Evolutionary conservation across 2,888 invertebrate species (phyloP).

Genomic region (Leptodirus hochenwartii): DNA sequence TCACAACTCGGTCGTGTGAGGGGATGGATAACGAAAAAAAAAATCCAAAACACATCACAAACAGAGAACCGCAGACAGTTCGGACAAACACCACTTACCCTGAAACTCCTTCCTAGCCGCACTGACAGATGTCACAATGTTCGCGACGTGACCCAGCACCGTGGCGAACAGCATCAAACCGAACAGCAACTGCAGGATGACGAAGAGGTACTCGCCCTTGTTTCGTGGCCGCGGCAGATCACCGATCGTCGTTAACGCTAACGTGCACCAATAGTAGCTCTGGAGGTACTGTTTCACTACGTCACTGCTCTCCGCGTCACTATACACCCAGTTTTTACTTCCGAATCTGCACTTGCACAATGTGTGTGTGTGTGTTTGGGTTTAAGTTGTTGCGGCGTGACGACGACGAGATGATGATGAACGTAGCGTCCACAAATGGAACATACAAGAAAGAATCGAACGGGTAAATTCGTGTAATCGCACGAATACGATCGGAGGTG

Average conservation of each 20-base stretch:
- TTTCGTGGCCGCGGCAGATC: slow-evolving; percentile 80
- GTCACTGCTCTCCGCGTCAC: slow-evolving; percentile 69
- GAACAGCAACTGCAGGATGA: slow-evolving; percentile 85
- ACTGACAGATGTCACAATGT: slow-evolving; percentile 95
- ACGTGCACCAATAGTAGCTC: slow-evolving; percentile 96
- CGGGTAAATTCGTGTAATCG: too few relatives aligned
- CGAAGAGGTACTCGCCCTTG: slow-evolving; percentile 89
- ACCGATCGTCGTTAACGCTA: slow-evolving; percentile 90
- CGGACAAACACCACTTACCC: slow-evolving; percentile 56
- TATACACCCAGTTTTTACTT: slow-evolving; percentile 79
- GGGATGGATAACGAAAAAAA: too few relatives aligned
- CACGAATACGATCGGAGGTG: too few relatives aligned
- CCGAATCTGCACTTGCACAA: too few relatives aligned
- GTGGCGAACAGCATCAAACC: slow-evolving; percentile 90
- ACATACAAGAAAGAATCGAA: too few relatives aligned
- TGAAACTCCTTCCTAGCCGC: slow-evolving; percentile 96
- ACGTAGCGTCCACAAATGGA: too few relatives aligned
- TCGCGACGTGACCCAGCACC: slow-evolving; percentile 92
- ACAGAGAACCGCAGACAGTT: too few relatives aligned
- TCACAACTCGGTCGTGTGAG: too few relatives aligned
- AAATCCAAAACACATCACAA: too few relatives aligned
- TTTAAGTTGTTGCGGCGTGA: too few relatives aligned
- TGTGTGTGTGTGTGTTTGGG: too few relatives aligned
- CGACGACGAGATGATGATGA: too few relatives aligned
- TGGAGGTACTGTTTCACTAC: slow-evolving; percentile 90